Evolutionary conservation across 2,888 invertebrate species (phyloP).

Genomic region (Volucella zonaria): DNA sequence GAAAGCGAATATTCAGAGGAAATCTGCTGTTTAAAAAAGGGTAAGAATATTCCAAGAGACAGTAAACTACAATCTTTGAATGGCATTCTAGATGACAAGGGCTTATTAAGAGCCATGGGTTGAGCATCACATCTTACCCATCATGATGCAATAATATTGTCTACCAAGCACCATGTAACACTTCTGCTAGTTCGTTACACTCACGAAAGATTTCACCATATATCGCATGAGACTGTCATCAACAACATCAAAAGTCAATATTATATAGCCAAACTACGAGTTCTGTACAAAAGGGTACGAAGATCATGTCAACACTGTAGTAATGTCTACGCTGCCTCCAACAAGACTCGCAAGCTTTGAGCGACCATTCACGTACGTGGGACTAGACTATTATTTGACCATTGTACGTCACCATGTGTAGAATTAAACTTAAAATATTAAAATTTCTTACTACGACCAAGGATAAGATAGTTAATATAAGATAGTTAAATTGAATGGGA

Average conservation of each 20-base stretch:
- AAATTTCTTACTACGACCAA: no score
- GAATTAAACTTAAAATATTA: no score
- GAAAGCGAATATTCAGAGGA: slow-evolving; percentile 46
- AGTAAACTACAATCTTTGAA: slow-evolving; percentile 57
- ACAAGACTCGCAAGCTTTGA: slow-evolving; percentile 57
- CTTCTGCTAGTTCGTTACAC: slow-evolving; percentile 68
- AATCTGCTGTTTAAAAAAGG: slow-evolving; percentile 32
- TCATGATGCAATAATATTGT: slow-evolving; percentile 36
- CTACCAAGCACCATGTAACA: slow-evolving; percentile 38
- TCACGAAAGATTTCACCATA: slow-evolving; percentile 53
- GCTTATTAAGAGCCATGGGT: slow-evolving; percentile 38
- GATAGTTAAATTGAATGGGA: no score
- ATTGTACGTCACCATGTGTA: slow-evolving; percentile 55
- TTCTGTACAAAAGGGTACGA: slow-evolving; percentile 53
- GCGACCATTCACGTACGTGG: slow-evolving; percentile 66
- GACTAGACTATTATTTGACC: slow-evolving; percentile 72
- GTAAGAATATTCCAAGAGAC: slow-evolving; percentile 33
- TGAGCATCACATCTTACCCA: slow-evolving; percentile 15
- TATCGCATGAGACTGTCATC: slow-evolving; percentile 49
- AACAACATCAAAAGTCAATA: slow-evolving; percentile 59
- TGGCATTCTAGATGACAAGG: slow-evolving; percentile 43
- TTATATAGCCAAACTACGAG: slow-evolving; percentile 57
- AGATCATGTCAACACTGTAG: slow-evolving; percentile 59
- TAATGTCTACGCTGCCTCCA: slow-evolving; percentile 63
- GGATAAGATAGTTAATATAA: no score